Evolutionary conservation across 2,888 invertebrate genomes (phyloP).

Genomic region (Lithophane ornitopus): DNA sequence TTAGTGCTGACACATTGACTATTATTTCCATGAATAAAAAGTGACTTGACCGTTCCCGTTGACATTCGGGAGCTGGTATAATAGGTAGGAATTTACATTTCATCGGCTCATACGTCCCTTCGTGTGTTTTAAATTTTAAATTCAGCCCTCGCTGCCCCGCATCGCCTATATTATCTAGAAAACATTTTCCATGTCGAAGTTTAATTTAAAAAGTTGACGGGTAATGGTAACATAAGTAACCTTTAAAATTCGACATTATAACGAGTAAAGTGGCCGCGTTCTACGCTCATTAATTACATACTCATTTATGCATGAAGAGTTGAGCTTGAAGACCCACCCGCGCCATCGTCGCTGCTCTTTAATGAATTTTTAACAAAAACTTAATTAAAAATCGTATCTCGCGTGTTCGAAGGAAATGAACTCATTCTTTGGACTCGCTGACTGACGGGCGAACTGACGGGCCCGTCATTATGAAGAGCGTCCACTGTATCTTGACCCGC

Average conservation of each 20-base stretch:
- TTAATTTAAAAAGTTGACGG: conserved; percentile 79
- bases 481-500: conserved; percentile 79
- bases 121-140: conserved; percentile 75
- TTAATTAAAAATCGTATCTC: conserved; percentile 91
- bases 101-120: conserved; percentile 73
- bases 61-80: conserved; percentile 82
- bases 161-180: conserved; percentile 58
- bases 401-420: conserved; percentile 90
- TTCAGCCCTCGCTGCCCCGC: conserved; percentile 54
- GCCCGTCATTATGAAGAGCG: conserved; percentile 83
- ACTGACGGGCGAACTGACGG: conserved; percentile 88
- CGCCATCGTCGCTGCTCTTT: conserved; percentile 83
- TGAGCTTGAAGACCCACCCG: conserved; percentile 78
- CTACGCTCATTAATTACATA: conserved; percentile 86
- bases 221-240: conserved; percentile 75
- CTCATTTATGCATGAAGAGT: conserved; percentile 85
- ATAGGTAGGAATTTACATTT: conserved; percentile 83
- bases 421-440: conserved; percentile 88
- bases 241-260: conserved; percentile 80
- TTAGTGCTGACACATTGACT: conserved; percentile 81
- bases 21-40: conserved; percentile 84
- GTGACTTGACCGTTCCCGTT: conserved; percentile 77
- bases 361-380: conserved; percentile 91
- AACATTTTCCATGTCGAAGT: conserved; percentile 68
- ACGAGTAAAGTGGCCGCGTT: conserved; percentile 73